A percentile compares a stretch with the other conserved stretches of the same genome.
Evolutionary conservation across 2,797 vertebrate genomes (phyloP).

Genomic region (Pempheris klunzingeri): DNA sequence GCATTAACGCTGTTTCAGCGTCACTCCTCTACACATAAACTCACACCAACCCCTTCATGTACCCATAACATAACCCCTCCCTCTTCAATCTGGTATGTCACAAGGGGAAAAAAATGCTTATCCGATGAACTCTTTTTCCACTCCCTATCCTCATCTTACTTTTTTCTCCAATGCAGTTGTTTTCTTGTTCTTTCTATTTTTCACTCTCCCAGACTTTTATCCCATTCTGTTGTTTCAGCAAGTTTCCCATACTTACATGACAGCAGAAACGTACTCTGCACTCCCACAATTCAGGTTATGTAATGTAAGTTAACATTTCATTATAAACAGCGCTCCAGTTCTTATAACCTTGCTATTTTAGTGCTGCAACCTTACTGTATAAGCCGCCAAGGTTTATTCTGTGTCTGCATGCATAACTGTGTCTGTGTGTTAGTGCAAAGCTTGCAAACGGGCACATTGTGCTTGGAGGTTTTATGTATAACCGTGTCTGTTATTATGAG

Average conservation of each 20-base stretch:
- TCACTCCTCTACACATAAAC: conserved; percentile 56
- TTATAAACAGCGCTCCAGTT: conserved; percentile 64
- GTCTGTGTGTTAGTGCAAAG: conserved; percentile 56
- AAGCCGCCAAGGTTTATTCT: conserved; percentile 46
- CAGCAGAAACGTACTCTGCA: conserved; percentile 64
- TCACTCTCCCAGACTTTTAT: conserved; percentile 54
- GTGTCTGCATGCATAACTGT: conserved; percentile 41
- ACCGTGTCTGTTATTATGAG: conserved; percentile 73
- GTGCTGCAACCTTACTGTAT: conserved; percentile 39
- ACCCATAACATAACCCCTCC: conserved; percentile 46
- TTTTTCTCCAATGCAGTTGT: conserved; percentile 46
- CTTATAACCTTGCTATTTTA: conserved; percentile 68
- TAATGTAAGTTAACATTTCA: conserved; percentile 66
- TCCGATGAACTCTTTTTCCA: conserved; percentile 50
- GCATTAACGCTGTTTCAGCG: conserved; percentile 70
- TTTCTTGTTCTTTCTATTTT: conserved; percentile 70
- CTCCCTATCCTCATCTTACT: conserved; percentile 36
- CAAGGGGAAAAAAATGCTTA: conserved; percentile 51
- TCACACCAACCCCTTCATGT: conserved; percentile 50
- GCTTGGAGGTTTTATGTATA: conserved; percentile 69
- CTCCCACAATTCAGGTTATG: conserved; percentile 73
- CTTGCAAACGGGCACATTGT: conserved; percentile 49
- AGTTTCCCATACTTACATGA: conserved; percentile 77
- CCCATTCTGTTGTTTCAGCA: conserved; percentile 76
- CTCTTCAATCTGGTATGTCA: conserved; percentile 43